phyloP scores from a whole-genome alignment of 1,140 invertebrate species.

The Odontomachus brunneus region DNA sequence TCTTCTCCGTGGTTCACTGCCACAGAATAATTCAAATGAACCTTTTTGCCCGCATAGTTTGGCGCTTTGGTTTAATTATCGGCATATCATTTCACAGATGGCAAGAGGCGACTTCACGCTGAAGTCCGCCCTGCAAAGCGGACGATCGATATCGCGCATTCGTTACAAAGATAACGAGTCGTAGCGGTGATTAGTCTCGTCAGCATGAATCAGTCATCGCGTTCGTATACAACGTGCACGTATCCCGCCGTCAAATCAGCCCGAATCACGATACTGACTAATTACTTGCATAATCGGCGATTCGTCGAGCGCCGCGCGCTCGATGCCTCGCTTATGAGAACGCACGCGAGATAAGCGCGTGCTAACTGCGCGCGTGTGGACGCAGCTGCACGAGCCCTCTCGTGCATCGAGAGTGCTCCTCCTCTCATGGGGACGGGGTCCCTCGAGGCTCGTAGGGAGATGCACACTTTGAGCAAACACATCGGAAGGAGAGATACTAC shows the following conservation, averaged over 20 bases:
- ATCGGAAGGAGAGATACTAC: slow-evolving; percentile 67
- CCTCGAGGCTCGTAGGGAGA: slow-evolving; percentile 67
- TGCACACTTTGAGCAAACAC: slow-evolving; percentile 76
- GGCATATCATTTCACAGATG: no score
- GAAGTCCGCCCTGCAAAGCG: no score
- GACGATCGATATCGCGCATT: neutral
- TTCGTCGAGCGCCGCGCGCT: slow-evolving; percentile 21
- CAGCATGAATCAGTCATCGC: slow-evolving; percentile 15
- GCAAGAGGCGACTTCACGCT: no score
- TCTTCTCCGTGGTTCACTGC: no score
- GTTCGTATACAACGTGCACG: slow-evolving; percentile 15
- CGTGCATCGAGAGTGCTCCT: slow-evolving; percentile 53
- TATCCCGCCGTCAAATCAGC: neutral
- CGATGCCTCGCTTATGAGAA: slow-evolving; percentile 29
- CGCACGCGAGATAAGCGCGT: slow-evolving; percentile 38
- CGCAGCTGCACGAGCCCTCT: slow-evolving; percentile 69
- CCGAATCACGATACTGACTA: slow-evolving; percentile 36
- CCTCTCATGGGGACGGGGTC: slow-evolving; percentile 56
- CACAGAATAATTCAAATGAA: no score
- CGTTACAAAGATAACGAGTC: neutral
- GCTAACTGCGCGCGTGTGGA: slow-evolving; percentile 55
- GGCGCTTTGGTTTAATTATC: no score
- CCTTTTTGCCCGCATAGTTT: no score
- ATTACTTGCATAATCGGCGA: slow-evolving; percentile 49
- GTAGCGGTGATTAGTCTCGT: neutral